Conservation (phyloP, 2,888 invertebrate species). For the Cenopis cana region DNA sequence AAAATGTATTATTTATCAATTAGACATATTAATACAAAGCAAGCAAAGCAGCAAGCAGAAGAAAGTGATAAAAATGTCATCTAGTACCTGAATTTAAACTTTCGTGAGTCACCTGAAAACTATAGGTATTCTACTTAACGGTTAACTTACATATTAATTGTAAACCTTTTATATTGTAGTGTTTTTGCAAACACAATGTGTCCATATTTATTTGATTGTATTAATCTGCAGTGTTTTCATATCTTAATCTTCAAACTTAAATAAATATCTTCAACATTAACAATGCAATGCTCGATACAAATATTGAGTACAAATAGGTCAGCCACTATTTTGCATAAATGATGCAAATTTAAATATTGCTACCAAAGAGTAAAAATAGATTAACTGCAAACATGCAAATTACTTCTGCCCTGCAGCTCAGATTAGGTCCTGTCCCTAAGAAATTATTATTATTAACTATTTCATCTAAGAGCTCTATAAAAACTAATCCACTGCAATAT, state of each 20-base stretch:
- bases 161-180: too few relatives aligned
- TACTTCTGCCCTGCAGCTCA: slow-evolving; percentile 2
- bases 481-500: slow-evolving; percentile 1
- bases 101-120: too few relatives aligned
- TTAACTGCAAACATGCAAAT: not conserved
- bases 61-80: too few relatives aligned
- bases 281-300: slow-evolving; percentile 2
- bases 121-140: too few relatives aligned
- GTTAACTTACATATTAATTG: too few relatives aligned
- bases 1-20: too few relatives aligned
- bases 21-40: too few relatives aligned
- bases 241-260: too few relatives aligned
- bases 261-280: not conserved
- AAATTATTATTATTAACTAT: not conserved
- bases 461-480: not conserved
- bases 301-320: slow-evolving; percentile 23
- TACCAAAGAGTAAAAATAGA: slow-evolving; percentile 11
- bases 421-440: not conserved
- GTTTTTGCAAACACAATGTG: too few relatives aligned
- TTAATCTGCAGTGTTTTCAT: not conserved
- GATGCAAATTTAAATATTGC: slow-evolving; percentile 35
- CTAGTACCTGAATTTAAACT: too few relatives aligned
- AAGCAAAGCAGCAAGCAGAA: too few relatives aligned
- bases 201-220: too few relatives aligned
- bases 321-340: slow-evolving; percentile 32